Evolutionary conservation across 2,797 vertebrate genomes (phyloP), one percentile per base, ranked within the genome.

Genomic region (Dromococcyx pavoninus): DNA sequence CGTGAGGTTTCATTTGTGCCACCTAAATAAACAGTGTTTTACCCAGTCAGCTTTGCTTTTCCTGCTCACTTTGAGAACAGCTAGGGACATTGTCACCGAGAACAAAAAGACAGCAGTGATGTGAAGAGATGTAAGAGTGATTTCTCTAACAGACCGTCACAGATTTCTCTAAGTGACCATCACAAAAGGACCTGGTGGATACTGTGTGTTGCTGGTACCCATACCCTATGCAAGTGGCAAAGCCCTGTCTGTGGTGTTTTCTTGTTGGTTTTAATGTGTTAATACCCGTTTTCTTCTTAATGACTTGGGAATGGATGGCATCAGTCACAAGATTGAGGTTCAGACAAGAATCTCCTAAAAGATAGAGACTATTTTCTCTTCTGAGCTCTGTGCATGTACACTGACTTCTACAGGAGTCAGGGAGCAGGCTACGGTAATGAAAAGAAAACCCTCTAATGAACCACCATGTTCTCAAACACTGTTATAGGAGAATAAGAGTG

Each of bases 11-110:
- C 89, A 5, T 5, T 77, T 94, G 80, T 95, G 77, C 56, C 70
- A 35, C 73, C 88, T 86, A 93, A 95, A 93, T 81, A 88, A 95
- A 73, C 41, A 70, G 62, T 0, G 0, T 91, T 94, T 80, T 57
- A 91, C 48, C 76, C 66, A 43, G 57, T 86, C 90, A 95, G 79
- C 90, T 93, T 60, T 76, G 74, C 67, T 79, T 73, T 86, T 41
- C 70, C 70, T 95, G 79, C 71, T 64, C 17, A 53, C 84, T 91
- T 66, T 86, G 91, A 56, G 77, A 65, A 28, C 48, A 37, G 75
- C 41, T 22, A n/a, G 41, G 27, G 37, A 14, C 0, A 6, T 35
- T 57, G 60, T 58, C 57, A 69, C 71, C 44, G 53, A 32, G 89
- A 80, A 48, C 64, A 93, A 60, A 90, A 74, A 74, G 66, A 58